phyloP scores from a whole-genome alignment of 1,140 invertebrate species.

The Macrocentrus cingulum region DNA sequence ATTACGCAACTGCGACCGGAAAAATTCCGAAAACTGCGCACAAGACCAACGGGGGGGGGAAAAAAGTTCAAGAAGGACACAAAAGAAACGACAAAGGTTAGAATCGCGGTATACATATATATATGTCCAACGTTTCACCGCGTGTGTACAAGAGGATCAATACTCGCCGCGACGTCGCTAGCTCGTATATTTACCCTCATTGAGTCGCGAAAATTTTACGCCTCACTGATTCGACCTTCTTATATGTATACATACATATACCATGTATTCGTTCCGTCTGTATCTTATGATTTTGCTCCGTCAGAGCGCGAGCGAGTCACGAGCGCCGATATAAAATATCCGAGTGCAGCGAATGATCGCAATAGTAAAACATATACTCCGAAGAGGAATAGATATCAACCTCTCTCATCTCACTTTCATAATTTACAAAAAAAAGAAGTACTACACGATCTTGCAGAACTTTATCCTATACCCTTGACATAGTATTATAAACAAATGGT shows the following conservation, averaged over 20 bases:
- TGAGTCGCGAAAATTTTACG: constrained; percentile 10
- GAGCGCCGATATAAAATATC: no score
- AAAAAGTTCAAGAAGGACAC: not conserved
- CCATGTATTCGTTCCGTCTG: not conserved
- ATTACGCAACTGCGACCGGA: not conserved
- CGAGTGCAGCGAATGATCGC: no score
- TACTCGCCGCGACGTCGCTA: not conserved
- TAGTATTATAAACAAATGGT: no score
- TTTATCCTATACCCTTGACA: no score
- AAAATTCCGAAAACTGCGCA: not conserved
- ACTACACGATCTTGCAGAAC: no score
- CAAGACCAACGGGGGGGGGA: constrained; percentile 15
- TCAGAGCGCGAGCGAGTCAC: no score
- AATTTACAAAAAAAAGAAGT: no score
- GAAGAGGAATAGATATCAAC: no score
- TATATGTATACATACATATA: not conserved
- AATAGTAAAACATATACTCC: constrained; percentile 12
- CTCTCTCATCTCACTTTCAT: no score
- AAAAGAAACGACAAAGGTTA: no score
- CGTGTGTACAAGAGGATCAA: constrained; percentile 1
- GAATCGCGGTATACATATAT: not conserved
- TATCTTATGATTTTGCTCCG: no score
- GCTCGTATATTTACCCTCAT: constrained; percentile 11
- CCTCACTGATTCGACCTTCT: constrained; percentile 1
- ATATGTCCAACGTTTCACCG: not conserved